These are phyloP conservation scores for Pegoplata infirma DNA, from an alignment of 2,888 invertebrate species.

Conservation along the genomic window DNA sequence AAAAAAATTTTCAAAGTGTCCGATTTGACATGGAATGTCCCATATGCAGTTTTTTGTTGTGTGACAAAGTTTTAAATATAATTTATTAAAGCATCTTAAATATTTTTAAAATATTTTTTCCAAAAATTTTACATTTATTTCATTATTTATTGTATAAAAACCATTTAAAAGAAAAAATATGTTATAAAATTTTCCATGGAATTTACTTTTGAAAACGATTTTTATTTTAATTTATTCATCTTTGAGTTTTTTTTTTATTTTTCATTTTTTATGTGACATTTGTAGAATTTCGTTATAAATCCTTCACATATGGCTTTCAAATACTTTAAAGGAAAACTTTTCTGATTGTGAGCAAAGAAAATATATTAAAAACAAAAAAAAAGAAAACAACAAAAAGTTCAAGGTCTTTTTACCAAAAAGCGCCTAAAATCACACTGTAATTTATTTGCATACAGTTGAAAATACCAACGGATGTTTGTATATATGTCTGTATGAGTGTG, in stretches of 20 bases:
- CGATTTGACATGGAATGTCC: too few relatives aligned
- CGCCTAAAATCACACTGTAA: conserved; percentile 17
- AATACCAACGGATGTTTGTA: neutral
- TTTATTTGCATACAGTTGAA: neutral
- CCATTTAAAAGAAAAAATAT: neutral
- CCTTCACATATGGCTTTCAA: conserved; percentile 13
- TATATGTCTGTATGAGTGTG: neutral
- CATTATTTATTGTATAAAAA: neutral
- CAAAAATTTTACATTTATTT: neutral
- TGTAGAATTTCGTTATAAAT: neutral
- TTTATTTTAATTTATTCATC: neutral
- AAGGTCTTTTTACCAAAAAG: conserved; percentile 12
- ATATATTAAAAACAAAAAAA: conserved; percentile 10
- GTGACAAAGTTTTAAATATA: too few relatives aligned
- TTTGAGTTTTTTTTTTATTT: neutral
- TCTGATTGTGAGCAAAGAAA: neutral
- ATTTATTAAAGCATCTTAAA: neutral
- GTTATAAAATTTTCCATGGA: too few relatives aligned
- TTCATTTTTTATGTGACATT: neutral
- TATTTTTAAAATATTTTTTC: neutral
- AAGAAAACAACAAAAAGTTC: conserved; percentile 28
- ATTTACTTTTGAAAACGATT: too few relatives aligned
- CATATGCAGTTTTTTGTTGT: too few relatives aligned
- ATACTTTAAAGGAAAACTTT: conserved; percentile 19
- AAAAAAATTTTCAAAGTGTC: too few relatives aligned